Conservation (phyloP, 2,888 invertebrate genomes). For the Rhorus exstirpatorius region DNA sequence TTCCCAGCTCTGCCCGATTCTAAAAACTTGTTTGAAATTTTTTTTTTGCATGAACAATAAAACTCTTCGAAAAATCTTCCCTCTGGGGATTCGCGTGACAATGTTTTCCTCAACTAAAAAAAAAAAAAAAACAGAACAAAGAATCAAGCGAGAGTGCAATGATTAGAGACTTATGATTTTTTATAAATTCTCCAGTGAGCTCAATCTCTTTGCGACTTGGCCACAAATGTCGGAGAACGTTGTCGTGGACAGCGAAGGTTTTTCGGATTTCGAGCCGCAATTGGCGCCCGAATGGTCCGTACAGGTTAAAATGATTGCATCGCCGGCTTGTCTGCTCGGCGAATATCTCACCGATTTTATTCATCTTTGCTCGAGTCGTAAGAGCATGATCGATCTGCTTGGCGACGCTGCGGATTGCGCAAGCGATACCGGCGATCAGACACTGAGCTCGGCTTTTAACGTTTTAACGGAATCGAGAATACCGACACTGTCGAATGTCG, state of each 20-base stretch:
- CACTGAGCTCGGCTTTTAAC: conserved; percentile 86
- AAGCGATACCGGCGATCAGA: conserved; percentile 83
- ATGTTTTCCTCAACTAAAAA: background rate
- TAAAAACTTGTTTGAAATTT: too few relatives aligned
- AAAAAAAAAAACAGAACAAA: background rate
- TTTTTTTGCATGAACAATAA: too few relatives aligned
- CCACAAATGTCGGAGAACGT: conserved; percentile 94
- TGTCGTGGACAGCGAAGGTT: conserved; percentile 94
- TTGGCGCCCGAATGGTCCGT: conserved; percentile 93
- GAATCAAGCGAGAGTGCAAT: too few relatives aligned
- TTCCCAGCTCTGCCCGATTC: too few relatives aligned
- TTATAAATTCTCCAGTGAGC: conserved; percentile 88
- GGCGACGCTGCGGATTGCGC: conserved; percentile 86
- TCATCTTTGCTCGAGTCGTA: conserved; percentile 88
- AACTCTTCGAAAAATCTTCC: too few relatives aligned
- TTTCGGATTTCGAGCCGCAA: conserved; percentile 95
- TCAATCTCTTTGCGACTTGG: conserved; percentile 94
- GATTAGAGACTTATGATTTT: too few relatives aligned
- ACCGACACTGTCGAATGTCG: conserved; percentile 88
- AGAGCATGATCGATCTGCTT: conserved; percentile 87
- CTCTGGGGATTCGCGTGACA: too few relatives aligned
- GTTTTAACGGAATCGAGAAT: conserved; percentile 92
- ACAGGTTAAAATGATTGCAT: conserved; percentile 89
- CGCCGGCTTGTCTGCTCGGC: conserved; percentile 92
- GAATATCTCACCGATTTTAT: conserved; percentile 92